Percentiles rank a stretch among this genome's conserved stretches.
Evolutionary conservation across 2,797 vertebrate genomes (phyloP).

Genomic region (Bradypodion pumilum): DNA sequence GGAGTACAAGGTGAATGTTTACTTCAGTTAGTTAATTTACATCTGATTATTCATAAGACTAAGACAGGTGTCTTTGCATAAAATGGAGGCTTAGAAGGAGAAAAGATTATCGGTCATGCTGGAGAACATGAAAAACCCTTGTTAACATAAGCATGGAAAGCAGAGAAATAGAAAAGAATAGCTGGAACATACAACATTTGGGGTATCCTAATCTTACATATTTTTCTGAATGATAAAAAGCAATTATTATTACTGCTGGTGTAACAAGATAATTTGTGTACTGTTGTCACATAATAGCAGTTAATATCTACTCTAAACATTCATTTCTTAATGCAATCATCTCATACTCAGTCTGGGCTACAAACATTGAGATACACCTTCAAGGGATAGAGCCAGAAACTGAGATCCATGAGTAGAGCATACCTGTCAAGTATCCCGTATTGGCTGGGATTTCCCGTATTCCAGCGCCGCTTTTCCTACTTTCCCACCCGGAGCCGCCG

Average conservation of each 20-base stretch:
- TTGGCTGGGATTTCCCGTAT: too few relatives aligned
- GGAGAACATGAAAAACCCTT: background rate
- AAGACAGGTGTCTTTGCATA: slow-evolving; percentile 18
- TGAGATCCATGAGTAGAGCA: too few relatives aligned
- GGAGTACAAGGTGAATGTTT: slow-evolving; percentile 23
- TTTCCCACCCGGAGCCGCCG: too few relatives aligned
- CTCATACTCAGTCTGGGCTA: background rate
- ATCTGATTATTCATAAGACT: slow-evolving; percentile 30
- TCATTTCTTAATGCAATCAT: background rate
- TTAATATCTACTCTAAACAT: background rate
- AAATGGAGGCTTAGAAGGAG: slow-evolving; percentile 6
- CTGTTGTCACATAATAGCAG: background rate
- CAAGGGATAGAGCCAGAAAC: background rate
- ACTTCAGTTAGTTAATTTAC: slow-evolving; percentile 42
- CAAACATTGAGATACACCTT: background rate
- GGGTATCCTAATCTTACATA: background rate
- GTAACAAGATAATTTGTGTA: background rate
- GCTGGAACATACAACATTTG: background rate
- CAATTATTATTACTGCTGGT: background rate
- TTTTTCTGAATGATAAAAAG: background rate
- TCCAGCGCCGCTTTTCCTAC: too few relatives aligned
- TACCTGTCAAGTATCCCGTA: too few relatives aligned
- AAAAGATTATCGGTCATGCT: background rate
- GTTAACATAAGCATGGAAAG: slow-evolving; percentile 14
- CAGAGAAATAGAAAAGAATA: background rate